Base-by-base conservation (phyloP, 1,140 invertebrate genomes). In the Leptestheria dahalacensis region DNA sequence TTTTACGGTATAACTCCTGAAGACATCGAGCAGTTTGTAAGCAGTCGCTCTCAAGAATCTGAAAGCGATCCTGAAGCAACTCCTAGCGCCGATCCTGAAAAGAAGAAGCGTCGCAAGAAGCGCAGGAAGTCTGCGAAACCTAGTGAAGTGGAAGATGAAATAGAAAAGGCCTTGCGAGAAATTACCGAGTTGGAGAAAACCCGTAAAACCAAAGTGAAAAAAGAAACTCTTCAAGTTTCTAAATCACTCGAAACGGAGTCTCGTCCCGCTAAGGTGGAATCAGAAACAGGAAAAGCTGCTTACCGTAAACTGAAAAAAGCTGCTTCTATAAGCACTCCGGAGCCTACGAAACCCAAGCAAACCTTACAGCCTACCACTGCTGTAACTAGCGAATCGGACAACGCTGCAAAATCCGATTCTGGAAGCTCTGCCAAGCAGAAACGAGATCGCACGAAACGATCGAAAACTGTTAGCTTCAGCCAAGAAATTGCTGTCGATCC, bases 151-250 rank as follows among this genome's bases (percentile, higher is more conserved):
- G 75, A 75, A 54, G 76, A 81, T 65, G 79, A 82, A 64, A 77
- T 81, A 63, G 79, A 82, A 64, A 78, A 76, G 66, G 78, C 76
- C 57, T 66, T 78, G 15, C 75, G 73, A 67, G 77, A 79, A 66
- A 79, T 79, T 48, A 74, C 74, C 49, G 67, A 69, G 60, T 72
- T 77, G 72, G 72, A 75, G 60, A 74, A 74, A 57, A 68, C 69
- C 46, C 66, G 63, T 28, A 64, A 64, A 57, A 63, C 33, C 47
- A 64, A 60, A 26, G 33, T 61, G 25, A 46, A 33, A 23, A 25
- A 57, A n/a, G 52, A 59, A 23, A 18, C 52, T 60, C 23, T 28
- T 23, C 12, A 41, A 41, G 29, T 33, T 11, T 15, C 24, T 26
- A 15, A n/a, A 56, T 29, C 18, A 15, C 12, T 12, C 50, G 24